A percentile compares a stretch with the other conserved stretches of the same genome.
These are phyloP conservation scores for Chaetophractus vellerosus DNA, from an alignment of 2,797 vertebrate genomes.

Conservation along the genomic window DNA sequence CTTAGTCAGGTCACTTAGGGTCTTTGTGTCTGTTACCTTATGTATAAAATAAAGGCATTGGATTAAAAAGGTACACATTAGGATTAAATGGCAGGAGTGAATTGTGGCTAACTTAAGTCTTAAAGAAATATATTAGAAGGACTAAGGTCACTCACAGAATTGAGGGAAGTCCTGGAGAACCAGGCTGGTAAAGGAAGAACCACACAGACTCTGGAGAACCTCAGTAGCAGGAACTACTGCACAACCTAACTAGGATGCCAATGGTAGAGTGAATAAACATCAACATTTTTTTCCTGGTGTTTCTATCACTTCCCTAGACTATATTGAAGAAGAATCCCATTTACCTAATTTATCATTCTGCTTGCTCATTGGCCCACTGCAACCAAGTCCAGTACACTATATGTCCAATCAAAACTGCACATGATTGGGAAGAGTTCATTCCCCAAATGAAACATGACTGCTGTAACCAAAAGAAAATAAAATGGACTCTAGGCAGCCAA, in stretches of 20 bases:
- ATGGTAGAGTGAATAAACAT: neutral
- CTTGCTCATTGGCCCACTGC: neutral
- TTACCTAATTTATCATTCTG: neutral
- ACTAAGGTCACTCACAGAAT: neutral
- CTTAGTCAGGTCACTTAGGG: neutral
- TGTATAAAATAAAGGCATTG: neutral
- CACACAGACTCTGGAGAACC: neutral
- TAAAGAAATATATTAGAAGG: neutral
- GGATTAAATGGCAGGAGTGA: neutral
- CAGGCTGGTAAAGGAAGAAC: neutral
- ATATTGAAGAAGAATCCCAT: neutral
- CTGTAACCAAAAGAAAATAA: neutral
- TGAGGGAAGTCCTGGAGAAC: neutral
- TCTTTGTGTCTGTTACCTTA: neutral
- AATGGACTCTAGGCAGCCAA: neutral
- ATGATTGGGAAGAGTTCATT: neutral
- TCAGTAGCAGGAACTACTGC: accelerated
- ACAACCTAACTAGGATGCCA: neutral
- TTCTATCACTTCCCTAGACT: constrained; percentile 2
- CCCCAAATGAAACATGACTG: neutral
- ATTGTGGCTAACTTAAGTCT: neutral
- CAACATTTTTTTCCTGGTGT: neutral
- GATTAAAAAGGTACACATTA: neutral
- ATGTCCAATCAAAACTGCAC: neutral
- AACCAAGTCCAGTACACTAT: neutral